Conservation (phyloP, 1,140 invertebrate genomes). For the Rhopalosiphum padi region DNA sequence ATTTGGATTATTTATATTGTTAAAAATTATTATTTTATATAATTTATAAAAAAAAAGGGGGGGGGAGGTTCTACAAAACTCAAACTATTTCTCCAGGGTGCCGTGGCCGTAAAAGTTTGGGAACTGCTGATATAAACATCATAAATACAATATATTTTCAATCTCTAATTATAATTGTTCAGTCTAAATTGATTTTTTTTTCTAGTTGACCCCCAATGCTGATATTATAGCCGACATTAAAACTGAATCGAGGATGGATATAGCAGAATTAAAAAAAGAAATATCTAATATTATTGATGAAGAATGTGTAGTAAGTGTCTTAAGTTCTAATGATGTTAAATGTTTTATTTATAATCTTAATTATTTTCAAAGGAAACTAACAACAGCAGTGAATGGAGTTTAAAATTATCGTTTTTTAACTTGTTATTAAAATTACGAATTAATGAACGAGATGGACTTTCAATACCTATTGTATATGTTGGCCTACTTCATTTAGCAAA, state of each 20-base stretch:
- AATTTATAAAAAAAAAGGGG: no score
- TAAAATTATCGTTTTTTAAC: neutral
- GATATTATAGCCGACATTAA: neutral
- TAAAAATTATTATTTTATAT: no score
- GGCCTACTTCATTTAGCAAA: conserved; percentile 25
- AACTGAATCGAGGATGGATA: neutral
- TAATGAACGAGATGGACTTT: neutral
- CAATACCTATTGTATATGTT: neutral
- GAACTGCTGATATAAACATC: no score
- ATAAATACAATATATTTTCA: neutral
- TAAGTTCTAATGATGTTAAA: neutral
- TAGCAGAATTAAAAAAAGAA: conserved; percentile 4
- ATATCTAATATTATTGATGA: conserved; percentile 7
- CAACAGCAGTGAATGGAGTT: neutral
- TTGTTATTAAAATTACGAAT: neutral
- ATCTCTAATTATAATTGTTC: neutral
- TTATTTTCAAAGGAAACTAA: neutral
- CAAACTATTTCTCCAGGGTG: no score
- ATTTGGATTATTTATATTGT: no score
- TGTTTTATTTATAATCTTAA: neutral
- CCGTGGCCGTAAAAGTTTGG: no score
- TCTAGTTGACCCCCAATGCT: neutral
- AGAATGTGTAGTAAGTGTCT: conserved; percentile 43
- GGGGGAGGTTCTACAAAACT: no score
- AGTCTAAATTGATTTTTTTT: neutral